Conservation (phyloP, 2,797 vertebrate species). For the Mareca strepera region DNA sequence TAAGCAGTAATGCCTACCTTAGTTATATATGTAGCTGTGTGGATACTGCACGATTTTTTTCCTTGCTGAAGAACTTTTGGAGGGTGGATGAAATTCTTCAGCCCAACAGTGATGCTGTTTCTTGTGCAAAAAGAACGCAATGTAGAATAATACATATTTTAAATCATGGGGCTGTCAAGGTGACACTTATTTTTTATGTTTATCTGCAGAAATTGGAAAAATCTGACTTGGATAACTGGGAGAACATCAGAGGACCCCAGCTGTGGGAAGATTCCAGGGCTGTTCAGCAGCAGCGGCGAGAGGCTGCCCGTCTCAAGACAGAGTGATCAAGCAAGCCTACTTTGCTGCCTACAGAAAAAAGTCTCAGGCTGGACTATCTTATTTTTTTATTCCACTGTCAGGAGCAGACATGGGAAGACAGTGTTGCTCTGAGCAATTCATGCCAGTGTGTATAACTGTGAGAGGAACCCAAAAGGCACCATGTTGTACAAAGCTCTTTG, state of each 20-base stretch:
- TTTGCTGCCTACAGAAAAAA: not conserved
- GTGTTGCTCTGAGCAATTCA: not conserved
- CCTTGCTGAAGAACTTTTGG: not conserved
- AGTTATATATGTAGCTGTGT: not conserved
- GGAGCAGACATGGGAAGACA: not conserved
- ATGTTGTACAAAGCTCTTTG: constrained; percentile 30
- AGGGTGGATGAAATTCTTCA: not conserved
- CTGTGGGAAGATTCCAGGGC: constrained; percentile 91
- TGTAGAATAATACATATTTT: not conserved
- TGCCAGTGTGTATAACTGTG: not conserved
- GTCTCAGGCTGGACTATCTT: not conserved
- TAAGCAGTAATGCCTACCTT: not conserved
- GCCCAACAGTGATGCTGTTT: not conserved
- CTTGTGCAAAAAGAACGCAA: not conserved
- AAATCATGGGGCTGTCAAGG: not conserved
- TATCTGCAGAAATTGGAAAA: constrained; percentile 86
- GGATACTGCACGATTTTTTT: not conserved
- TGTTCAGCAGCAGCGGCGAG: constrained; percentile 72
- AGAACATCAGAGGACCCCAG: constrained; percentile 94
- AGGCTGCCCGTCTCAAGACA: constrained; percentile 60
- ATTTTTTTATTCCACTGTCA: not conserved
- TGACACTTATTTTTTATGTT: constrained; percentile 63
- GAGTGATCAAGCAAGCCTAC: constrained; percentile 50
- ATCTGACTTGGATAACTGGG: constrained; percentile 86
- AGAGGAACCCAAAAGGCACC: not conserved